A percentile compares a stretch with the other conserved stretches of the same genome.
These are phyloP conservation scores for Coptodon bakossiorum DNA, from an alignment of 2,113 vertebrate species.

Conservation along the genomic window DNA sequence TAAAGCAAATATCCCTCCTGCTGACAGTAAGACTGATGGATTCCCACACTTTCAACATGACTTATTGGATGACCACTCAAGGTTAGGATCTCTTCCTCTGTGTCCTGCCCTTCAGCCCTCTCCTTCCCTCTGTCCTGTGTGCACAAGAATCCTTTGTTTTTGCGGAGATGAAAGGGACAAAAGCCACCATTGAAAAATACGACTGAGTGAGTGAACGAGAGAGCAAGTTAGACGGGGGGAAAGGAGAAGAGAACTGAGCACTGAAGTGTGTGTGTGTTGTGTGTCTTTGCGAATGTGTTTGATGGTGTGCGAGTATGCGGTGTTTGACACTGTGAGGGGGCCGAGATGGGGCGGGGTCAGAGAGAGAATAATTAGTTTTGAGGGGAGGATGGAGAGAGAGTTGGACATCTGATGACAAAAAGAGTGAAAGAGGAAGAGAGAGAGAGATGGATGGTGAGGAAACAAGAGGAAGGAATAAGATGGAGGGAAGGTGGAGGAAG, in stretches of 20 bases:
- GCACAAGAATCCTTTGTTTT: conserved; percentile 78
- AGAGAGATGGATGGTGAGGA: background rate
- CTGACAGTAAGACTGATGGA: background rate
- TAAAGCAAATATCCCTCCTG: background rate
- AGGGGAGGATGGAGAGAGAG: background rate
- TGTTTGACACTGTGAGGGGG: conserved; percentile 34
- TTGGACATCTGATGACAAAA: conserved; percentile 19
- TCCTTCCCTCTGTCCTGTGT: conserved; percentile 56
- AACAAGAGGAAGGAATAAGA: background rate
- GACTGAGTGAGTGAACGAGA: conserved; percentile 53
- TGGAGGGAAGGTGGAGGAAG: conserved; percentile 34
- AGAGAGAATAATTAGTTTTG: conserved; percentile 36
- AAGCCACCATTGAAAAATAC: conserved; percentile 76
- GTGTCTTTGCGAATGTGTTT: background rate
- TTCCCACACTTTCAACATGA: background rate
- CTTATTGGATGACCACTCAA: conserved; percentile 8
- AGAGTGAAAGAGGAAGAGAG: conserved; percentile 1
- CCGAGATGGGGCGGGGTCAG: background rate
- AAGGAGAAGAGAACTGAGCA: conserved; percentile 15
- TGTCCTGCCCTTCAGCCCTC: conserved; percentile 32
- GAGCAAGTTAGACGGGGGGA: conserved; percentile 20
- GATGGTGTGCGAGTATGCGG: conserved; percentile 27
- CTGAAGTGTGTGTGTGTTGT: background rate
- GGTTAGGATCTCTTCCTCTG: conserved; percentile 55
- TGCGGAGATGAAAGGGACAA: conserved; percentile 75